These are phyloP conservation scores for Mobula birostris DNA, from an alignment of 2,113 vertebrate genomes.

Conservation along the genomic window DNA sequence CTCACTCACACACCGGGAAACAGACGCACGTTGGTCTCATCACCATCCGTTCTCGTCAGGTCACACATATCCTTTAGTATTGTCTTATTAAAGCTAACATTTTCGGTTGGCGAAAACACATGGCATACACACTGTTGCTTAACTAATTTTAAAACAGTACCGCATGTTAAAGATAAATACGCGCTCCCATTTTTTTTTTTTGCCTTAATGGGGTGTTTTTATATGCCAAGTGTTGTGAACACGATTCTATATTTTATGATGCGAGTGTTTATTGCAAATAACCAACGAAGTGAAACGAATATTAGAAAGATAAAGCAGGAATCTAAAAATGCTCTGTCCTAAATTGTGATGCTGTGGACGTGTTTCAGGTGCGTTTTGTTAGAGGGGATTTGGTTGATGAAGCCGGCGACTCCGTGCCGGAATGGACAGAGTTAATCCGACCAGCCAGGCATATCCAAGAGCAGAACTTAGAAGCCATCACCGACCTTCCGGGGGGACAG, in stretches of 20 bases:
- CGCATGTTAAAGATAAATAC: background rate
- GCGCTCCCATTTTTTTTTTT: background rate
- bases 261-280: background rate
- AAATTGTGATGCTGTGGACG: slow-evolving; percentile 32
- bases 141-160: background rate
- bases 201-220: background rate
- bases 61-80: background rate
- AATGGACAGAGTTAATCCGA: slow-evolving; percentile 94
- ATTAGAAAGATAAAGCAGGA: background rate
- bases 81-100: background rate
- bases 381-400: slow-evolving; percentile 90
- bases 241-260: background rate
- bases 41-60: background rate
- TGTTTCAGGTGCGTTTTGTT: slow-evolving; percentile 77
- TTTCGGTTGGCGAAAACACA: background rate
- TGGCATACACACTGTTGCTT: background rate
- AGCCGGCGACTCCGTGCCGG: slow-evolving; percentile 73
- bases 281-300: background rate
- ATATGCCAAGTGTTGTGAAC: background rate
- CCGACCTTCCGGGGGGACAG: slow-evolving; percentile 93
- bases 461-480: slow-evolving; percentile 88
- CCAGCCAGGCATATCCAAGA: slow-evolving; percentile 86
- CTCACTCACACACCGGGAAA: no score
- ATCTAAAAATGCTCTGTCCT: background rate
- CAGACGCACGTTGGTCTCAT: no score